Evolutionary conservation across 1,140 invertebrate species (phyloP), one percentile per base, ranked within the genome.

Genomic region (Caenorhabditis inopinata): DNA sequence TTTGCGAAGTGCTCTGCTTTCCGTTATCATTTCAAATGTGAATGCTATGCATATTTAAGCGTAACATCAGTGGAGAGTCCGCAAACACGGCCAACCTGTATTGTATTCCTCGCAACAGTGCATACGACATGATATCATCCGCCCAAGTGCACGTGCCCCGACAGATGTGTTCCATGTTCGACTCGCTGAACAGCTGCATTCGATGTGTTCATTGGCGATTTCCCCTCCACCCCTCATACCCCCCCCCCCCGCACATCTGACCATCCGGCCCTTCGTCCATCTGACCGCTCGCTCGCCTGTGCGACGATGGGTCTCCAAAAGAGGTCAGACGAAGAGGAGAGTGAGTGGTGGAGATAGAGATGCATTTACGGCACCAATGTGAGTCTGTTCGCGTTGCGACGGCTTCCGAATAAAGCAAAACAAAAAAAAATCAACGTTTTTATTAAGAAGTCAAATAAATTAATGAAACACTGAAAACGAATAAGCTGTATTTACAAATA

Each of bases 401-500:
- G 14, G 14, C 38, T 42, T 42, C 38, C 5, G 6, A 42, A 42
- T 18, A 68, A 21, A 1, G 21, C n/a, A n/a, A 9, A 51, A 23
- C 25, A 23, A 23, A 7, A 51, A 51, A 51, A 7, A 14, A 42
- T 7, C 38, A 42, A 42, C 14, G 5, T 42, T 42, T 42, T 42
- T 51, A 51, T 51, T 21, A 51, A 21, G n/a, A 68, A 1, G 25
- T 18, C 29, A 62, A 38, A 21, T 12, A 68, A 38, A 68, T 21
- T 38, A 42, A 68, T 42, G 38, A 1, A 42, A 68, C 35, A 53
- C 21, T 25, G 21, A 53, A 53, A 53, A 53, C 38, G 18, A 16
- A 53, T 53, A 25, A 18, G 27, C 49, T 53, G 49, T 53, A 53
- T 53, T 25, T 53, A 53, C 49, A 53, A 53, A 53, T 53, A 53